Conservation (phyloP, 2,113 vertebrate species). For the Sinocyclocheilus rhinocerous region DNA sequence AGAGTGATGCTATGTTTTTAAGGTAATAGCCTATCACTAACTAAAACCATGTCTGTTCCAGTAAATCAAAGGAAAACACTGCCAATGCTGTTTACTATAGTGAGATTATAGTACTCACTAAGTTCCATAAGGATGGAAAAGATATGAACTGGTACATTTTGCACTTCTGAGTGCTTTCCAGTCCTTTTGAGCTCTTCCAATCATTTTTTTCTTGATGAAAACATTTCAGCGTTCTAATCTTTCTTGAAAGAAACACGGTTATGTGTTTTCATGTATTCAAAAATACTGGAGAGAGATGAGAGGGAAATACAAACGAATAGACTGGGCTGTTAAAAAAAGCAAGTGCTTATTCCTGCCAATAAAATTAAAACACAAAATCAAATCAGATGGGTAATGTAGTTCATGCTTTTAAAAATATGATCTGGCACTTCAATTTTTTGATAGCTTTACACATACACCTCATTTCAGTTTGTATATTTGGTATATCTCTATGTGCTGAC, state of each 20-base stretch:
- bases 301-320: constrained; percentile 31
- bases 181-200: neutral
- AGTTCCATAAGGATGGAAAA: neutral
- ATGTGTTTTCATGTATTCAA: constrained; percentile 13
- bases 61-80: constrained; percentile 39
- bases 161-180: neutral
- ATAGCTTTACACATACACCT: neutral
- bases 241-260: neutral
- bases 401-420: neutral
- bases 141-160: neutral
- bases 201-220: constrained; percentile 12
- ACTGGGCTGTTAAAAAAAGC: constrained; percentile 16
- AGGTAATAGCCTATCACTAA: constrained; percentile 32
- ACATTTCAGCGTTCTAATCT: constrained; percentile 10
- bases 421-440: neutral
- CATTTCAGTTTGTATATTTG: constrained; percentile 5
- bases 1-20: constrained; percentile 21
- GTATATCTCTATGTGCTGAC: constrained; percentile 13
- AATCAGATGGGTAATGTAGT: constrained; percentile 31
- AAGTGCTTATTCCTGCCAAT: constrained; percentile 25
- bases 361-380: constrained; percentile 9
- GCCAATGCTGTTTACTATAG: neutral
- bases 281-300: constrained; percentile 44
- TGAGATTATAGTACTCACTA: neutral
- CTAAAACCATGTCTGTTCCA: constrained; percentile 37